Base-by-base conservation (phyloP, 1,140 invertebrate species). In the Ceratina australensis region DNA sequence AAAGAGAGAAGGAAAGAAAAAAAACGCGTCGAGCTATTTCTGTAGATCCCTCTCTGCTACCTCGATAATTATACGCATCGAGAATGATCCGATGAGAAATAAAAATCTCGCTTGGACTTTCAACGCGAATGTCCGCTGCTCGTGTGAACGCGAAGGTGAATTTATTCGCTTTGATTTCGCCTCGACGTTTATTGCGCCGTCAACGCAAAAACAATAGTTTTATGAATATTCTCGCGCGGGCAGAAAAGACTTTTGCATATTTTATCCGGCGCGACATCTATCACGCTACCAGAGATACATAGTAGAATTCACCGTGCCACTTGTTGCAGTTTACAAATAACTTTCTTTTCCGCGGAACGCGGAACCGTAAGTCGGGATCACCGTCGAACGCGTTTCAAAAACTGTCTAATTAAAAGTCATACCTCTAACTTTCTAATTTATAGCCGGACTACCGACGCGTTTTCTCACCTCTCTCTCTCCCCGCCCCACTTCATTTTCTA, bases 381-480 rank as follows among this genome's bases (percentile, higher is more conserved):
- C 16, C 28, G 20, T 15, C 16, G 28, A 50, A 52, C 22, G 20
- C 56, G 16, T 24, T 64, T 20, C 20, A 15, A 54, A 22, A 47
- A 0, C 22, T 20, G 8, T 24, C 16, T 7, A 73, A 52, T 56
- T 47, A 22, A 42, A 56, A 54, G 64, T 73, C 4, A 50, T 42
- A 52, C 13, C 49, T 10, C 5, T 59, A 67, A 33, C 61, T 65
- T 75, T 59, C 64, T 59, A 68, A 68, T 75, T 60, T 50, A 47
- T 68, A 68, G 59, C 42, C 42, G 8, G 33, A 59, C 20, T 52
- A 42, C 47, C 42, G 8, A 15, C 18, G 42, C 22, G 49, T n/a
- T n/a, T n/a, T n/a, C 26, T 5, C 8, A n/a, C 22, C 10, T 49
- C 18, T 20, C 28, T 68, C n/a, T n/a, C 13, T 54, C 7, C n/a